These are phyloP conservation scores for Connochaetes taurinus DNA, from an alignment of 2,113 vertebrate genomes.

Conservation along the genomic window DNA sequence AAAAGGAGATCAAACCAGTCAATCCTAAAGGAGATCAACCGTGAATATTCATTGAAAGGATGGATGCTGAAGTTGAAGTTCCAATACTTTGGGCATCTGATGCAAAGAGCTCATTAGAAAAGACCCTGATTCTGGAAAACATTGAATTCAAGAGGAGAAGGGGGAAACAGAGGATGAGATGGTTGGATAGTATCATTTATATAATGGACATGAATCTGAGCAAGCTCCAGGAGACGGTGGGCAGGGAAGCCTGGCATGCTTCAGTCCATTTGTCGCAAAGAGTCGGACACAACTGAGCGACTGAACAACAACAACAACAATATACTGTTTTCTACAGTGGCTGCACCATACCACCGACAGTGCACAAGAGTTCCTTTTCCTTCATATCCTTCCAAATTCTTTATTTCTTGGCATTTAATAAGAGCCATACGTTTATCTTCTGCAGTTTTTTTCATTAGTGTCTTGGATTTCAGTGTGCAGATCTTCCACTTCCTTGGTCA, in stretches of 20 bases:
- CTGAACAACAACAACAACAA: background rate
- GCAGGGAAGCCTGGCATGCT: background rate
- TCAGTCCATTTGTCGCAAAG: background rate
- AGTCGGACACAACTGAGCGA: background rate
- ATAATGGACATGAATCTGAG: background rate
- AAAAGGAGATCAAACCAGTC: background rate
- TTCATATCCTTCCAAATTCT: background rate
- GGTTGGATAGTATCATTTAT: background rate
- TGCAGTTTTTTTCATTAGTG: background rate
- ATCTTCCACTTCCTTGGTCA: background rate
- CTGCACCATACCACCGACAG: background rate
- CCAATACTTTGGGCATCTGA: background rate
- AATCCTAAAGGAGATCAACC: background rate
- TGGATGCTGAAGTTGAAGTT: background rate
- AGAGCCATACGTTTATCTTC: background rate
- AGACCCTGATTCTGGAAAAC: background rate
- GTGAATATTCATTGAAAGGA: background rate
- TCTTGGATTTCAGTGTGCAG: background rate
- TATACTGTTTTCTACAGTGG: background rate
- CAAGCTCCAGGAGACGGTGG: background rate
- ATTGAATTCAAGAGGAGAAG: background rate
- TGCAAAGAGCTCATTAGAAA: background rate
- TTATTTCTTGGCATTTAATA: background rate
- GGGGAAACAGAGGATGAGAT: background rate
- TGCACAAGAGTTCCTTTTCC: background rate